Evolutionary conservation across 2,113 vertebrate species (phyloP).

Genomic region (Sapayoa aenigma): DNA sequence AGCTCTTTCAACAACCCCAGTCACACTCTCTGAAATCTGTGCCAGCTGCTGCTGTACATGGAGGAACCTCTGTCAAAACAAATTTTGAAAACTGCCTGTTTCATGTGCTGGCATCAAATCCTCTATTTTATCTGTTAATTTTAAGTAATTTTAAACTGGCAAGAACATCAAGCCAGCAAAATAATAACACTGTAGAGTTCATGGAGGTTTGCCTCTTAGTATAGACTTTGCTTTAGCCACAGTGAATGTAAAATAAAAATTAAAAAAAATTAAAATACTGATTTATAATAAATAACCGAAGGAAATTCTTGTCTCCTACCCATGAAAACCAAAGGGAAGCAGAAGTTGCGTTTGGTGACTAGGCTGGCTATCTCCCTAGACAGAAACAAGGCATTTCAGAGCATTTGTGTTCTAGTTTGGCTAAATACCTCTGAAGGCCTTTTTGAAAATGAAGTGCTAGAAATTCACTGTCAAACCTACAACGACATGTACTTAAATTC

Average conservation of each 20-base stretch:
- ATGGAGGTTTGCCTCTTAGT: not conserved
- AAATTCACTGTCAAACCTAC: not conserved
- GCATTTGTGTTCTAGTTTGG: not conserved
- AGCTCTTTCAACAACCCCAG: not conserved
- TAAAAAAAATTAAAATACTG: not conserved
- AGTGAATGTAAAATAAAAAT: not conserved
- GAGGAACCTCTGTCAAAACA: not conserved
- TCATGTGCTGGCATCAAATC: fast-evolving
- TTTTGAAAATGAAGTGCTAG: not conserved
- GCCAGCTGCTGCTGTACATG: not conserved
- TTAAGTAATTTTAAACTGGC: not conserved
- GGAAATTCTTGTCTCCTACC: not conserved
- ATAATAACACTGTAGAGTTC: not conserved
- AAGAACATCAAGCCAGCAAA: not conserved
- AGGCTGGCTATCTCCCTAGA: not conserved
- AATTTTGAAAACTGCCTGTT: not conserved
- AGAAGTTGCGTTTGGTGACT: not conserved
- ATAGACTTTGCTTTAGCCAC: not conserved
- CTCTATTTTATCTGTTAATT: not conserved
- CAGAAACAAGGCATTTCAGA: not conserved
- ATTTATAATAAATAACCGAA: not conserved
- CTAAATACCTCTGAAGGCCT: not conserved
- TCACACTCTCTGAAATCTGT: not conserved
- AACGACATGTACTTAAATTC: not conserved
- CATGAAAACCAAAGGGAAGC: not conserved